phyloP scores from a whole-genome alignment of 2,797 vertebrate species.

The Hemitrygon akajei region DNA sequence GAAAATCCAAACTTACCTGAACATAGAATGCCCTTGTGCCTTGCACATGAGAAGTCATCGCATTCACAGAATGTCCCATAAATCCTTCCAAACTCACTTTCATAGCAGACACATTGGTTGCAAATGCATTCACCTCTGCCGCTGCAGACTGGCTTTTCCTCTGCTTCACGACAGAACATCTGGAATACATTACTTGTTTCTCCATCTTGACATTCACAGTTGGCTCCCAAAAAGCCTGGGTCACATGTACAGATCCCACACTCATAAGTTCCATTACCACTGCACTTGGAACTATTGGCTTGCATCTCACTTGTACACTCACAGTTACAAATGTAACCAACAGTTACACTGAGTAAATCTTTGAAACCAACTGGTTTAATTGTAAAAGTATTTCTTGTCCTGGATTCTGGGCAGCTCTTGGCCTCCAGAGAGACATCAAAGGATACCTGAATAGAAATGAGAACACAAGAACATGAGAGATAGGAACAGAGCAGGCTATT shows the following conservation, averaged over 20 bases:
- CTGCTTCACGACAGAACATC: slow-evolving; percentile 78
- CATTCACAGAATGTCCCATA: slow-evolving; percentile 95
- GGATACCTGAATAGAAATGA: slow-evolving; percentile 65
- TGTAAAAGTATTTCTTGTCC: slow-evolving; percentile 63
- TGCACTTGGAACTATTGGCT: slow-evolving; percentile 71
- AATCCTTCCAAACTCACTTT: slow-evolving; percentile 95
- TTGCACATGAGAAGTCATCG: slow-evolving; percentile 90
- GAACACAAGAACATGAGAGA: no score
- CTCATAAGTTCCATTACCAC: slow-evolving; percentile 70
- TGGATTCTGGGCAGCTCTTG: slow-evolving; percentile 64
- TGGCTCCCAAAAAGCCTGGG: slow-evolving; percentile 74
- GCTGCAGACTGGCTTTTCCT: slow-evolving; percentile 85
- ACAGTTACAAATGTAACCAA: slow-evolving; percentile 76
- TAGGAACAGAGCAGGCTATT: no score
- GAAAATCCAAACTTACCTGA: slow-evolving; percentile 67
- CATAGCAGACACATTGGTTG: slow-evolving; percentile 87
- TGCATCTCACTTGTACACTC: slow-evolving; percentile 60
- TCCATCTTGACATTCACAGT: slow-evolving; percentile 84
- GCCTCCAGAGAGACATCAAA: slow-evolving; percentile 83
- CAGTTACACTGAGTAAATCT: slow-evolving; percentile 75
- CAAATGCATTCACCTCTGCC: slow-evolving; percentile 92
- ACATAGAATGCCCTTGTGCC: slow-evolving; percentile 91
- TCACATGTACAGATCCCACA: slow-evolving; percentile 82
- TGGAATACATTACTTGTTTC: slow-evolving; percentile 62
- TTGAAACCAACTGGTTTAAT: slow-evolving; percentile 91